Base-by-base conservation (phyloP, 2,888 invertebrate species). In the Hemithea aestivaria region DNA sequence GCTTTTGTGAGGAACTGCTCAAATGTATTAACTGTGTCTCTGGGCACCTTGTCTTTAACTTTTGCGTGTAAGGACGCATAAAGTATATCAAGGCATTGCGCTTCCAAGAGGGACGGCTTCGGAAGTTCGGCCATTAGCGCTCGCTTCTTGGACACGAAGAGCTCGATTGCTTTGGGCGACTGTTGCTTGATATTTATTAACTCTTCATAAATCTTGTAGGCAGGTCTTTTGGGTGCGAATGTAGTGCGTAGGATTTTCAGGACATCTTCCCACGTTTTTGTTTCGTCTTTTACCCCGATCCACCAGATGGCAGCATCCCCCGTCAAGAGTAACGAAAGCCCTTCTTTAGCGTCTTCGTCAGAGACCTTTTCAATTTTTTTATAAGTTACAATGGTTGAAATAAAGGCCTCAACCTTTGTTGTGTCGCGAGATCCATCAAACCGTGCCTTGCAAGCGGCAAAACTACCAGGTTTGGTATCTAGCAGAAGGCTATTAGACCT, bases 171-270 rank as follows among this genome's bases (percentile, higher is more conserved):
- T 26, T 26, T 26, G 9, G 26, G 26, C 10, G 26, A 7, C 10
- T 26, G 10, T 10, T 26, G 10, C 10, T 26, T 10, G 4, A 10
- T 2, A 7, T 10, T 26, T 10, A 26, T 7, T 26, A 26, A 6
- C 5, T 26, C 26, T 4, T 27, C 27, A n/a, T 27, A 27, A n/a
- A 27, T 27, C 11, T 27, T 27, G 12, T 27, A 27, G 12, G 27
- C 27, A 7, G 27, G 27, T 12, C 27, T 27, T 12, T 27, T 27
- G 27, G 27, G 27, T 4, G 27, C 12, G 11, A 27, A 27, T n/a
- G 27, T 27, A 6, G 27, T 7, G 3, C 27, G 27, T 7, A 27
- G 2, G 1, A 27, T 11, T 4, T 11, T 27, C 2, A 27, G 2
- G 11, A n/a, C 27, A 4, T n/a, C n/a, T 23, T 23, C 7, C 23